Base-by-base conservation (phyloP, 2,113 vertebrate species). In the Petrocephalus zakoni region DNA sequence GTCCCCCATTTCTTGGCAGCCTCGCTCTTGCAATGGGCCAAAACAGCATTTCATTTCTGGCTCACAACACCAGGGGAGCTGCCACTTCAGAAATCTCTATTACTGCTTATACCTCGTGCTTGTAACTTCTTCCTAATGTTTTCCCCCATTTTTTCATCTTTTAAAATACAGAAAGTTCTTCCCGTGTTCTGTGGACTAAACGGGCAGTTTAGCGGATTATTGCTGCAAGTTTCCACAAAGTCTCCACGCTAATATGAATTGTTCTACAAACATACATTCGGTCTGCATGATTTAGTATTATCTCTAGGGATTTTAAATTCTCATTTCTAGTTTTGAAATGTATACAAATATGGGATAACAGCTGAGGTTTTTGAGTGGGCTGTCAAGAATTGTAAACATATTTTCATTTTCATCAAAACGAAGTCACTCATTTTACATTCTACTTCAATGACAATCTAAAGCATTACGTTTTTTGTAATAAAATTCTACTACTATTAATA, bases 21-120 rank as follows among this genome's bases (percentile, higher is more conserved):
- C 15, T 56, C 49, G 9, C 4, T 37, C 51, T 34, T 25, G 52
- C 13, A 55, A 34, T 29, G 2, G 84, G 84, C 84, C 84, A 86
- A 86, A 86, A 56, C 19, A 86, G 9, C 84, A 55, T 52, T 29
- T 85, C 84, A 55, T 34, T 86, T 34, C 52, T 34, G 22, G 84
- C 52, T 55, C 29, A 19, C 11, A 34, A 21, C 25, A 56, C 49
- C 52, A 86, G 84, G 17, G 72, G 29, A 56, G 46, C 19, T 49
- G 84, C 49, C n/a, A 55, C 51, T 86, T 53, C 52, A 86, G 25
- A 86, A 86, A 55, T 86, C 52, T 86, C 84, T 52, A 86, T 34
- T 55, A 55, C 49, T 8, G 19, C 49, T 83, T 83, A 52, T 49
- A 85, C 49, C 13, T 47, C 47, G 5, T 47, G 52, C 22, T 52